phyloP scores from a whole-genome alignment of 2,888 invertebrate genomes.

The Orthonevra nobilis region DNA sequence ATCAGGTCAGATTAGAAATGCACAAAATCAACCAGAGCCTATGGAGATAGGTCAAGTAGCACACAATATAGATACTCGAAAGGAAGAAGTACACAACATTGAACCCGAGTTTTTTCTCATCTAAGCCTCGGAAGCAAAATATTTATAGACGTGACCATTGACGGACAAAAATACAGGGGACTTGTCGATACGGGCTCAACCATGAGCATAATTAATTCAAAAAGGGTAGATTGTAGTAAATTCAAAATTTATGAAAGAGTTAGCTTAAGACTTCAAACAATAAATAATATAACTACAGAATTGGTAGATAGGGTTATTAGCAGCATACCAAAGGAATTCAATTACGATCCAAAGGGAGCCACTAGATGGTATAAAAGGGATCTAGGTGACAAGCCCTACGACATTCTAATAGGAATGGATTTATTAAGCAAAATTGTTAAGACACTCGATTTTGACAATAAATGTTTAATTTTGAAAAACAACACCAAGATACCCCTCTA shows the following conservation, averaged over 20 bases:
- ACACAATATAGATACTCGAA: neutral
- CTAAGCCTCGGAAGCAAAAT: slow-evolving; percentile 20
- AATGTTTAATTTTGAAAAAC: slow-evolving; percentile 3
- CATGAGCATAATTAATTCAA: slow-evolving; percentile 22
- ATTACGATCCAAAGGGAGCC: neutral
- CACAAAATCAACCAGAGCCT: neutral
- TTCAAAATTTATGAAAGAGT: neutral
- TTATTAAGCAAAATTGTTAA: slow-evolving; percentile 9
- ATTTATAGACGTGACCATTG: neutral
- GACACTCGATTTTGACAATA: slow-evolving; percentile 8
- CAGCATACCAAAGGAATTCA: slow-evolving; percentile 3
- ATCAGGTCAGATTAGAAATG: slow-evolving; percentile 9
- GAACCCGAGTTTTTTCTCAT: slow-evolving; percentile 8
- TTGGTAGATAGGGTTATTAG: slow-evolving; percentile 3
- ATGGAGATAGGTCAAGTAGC: slow-evolving; percentile 13
- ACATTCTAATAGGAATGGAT: slow-evolving; percentile 13
- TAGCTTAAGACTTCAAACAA: slow-evolving; percentile 4
- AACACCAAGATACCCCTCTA: neutral
- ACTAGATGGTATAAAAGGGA: slow-evolving; percentile 2
- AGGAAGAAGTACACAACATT: slow-evolving; percentile 13
- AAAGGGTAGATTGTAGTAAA: neutral
- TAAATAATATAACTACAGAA: slow-evolving; percentile 11
- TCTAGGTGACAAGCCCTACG: neutral
- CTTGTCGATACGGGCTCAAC: slow-evolving; percentile 15
- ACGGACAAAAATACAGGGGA: neutral